Conservation (phyloP, 2,888 invertebrate genomes). For the Pyrocoelia pectoralis region DNA sequence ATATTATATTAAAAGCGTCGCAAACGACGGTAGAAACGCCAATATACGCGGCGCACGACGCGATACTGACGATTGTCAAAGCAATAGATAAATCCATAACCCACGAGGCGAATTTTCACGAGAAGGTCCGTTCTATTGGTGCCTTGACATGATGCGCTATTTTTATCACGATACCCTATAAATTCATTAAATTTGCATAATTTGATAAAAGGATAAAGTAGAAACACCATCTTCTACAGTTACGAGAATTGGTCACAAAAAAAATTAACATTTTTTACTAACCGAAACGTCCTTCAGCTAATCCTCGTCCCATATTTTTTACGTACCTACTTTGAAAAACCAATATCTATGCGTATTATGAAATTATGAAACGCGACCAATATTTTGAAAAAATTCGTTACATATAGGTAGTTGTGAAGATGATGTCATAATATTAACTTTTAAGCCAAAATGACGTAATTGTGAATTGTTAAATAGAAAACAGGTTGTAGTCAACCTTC, state of each 20-base stretch:
- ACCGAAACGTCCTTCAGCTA: no score
- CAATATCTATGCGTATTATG: no score
- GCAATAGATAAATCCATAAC: constrained; percentile 28
- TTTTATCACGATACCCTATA: constrained; percentile 10
- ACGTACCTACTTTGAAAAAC: no score
- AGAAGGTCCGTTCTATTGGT: constrained; percentile 16
- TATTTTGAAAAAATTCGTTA: no score
- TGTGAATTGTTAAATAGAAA: background rate
- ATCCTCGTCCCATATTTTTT: no score
- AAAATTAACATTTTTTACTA: no score
- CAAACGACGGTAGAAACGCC: background rate
- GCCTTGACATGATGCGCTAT: constrained; percentile 14
- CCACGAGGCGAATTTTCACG: constrained; percentile 17
- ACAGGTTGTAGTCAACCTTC: constrained; percentile 3
- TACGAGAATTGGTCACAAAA: no score
- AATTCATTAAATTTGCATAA: constrained; percentile 12
- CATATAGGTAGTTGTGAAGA: background rate
- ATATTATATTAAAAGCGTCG: background rate
- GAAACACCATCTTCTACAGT: background rate
- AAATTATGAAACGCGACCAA: no score
- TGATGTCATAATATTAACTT: constrained; percentile 7
- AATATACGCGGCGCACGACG: constrained; percentile 5
- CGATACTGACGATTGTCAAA: constrained; percentile 16
- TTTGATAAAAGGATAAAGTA: constrained; percentile 5
- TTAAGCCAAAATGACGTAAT: constrained; percentile 2